Evolutionary conservation across 2,113 vertebrate genomes (phyloP).

Genomic region (Galbula dea): DNA sequence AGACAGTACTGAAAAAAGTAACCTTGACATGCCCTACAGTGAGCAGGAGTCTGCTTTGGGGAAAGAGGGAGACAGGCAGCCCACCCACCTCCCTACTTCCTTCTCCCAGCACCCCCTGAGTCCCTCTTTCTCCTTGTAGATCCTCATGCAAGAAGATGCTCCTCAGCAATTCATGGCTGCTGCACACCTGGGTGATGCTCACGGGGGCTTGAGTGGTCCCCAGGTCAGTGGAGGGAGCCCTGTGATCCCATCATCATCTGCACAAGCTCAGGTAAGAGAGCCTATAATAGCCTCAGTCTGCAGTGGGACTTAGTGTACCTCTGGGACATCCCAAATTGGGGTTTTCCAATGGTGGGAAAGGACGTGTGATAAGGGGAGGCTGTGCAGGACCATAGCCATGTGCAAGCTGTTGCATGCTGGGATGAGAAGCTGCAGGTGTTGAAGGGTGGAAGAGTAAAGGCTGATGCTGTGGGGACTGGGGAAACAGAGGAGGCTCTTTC

Average conservation of each 20-base stretch:
- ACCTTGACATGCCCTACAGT: rapidly evolving
- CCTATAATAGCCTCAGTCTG: not conserved
- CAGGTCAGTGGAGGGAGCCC: not conserved
- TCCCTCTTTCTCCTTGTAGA: not conserved
- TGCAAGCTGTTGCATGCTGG: not conserved
- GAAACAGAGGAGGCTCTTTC: not conserved
- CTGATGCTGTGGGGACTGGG: not conserved
- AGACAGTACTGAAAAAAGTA: not conserved
- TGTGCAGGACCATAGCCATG: not conserved
- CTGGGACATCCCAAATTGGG: not conserved
- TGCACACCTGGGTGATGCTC: not conserved
- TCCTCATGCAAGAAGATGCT: not conserved
- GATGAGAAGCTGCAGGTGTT: not conserved
- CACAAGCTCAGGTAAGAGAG: constrained; percentile 16
- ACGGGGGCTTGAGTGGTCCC: not conserved
- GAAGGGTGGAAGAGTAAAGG: not conserved
- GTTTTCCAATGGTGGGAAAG: not conserved
- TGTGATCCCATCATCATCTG: rapidly evolving
- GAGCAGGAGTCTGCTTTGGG: not conserved
- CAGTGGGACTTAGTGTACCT: not conserved
- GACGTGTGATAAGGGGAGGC: not conserved
- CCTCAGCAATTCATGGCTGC: rapidly evolving
- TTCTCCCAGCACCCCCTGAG: not conserved
- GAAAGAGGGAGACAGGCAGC: not conserved
- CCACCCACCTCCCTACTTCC: not conserved